phyloP scores from a whole-genome alignment of 2,888 invertebrate species.

The Tetrapedia diversipes region DNA sequence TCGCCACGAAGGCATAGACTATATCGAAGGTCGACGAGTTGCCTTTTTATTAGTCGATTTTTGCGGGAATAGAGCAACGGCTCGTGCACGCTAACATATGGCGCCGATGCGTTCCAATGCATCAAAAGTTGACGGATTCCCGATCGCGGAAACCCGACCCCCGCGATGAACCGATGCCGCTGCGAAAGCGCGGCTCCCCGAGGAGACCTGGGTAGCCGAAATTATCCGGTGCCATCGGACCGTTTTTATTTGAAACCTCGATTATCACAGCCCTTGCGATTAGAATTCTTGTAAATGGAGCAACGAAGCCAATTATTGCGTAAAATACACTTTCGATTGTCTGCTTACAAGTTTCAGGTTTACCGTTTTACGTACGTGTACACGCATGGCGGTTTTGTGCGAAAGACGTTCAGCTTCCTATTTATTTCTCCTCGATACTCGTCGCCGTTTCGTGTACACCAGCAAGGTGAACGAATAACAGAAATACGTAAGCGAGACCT shows the following conservation, averaged over 20 bases:
- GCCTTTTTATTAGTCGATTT: slow-evolving; percentile 76
- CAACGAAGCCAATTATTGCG: too few species aligned
- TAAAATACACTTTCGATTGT: too few species aligned
- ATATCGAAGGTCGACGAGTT: slow-evolving; percentile 80
- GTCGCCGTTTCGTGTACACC: too few species aligned
- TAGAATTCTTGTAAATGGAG: too few species aligned
- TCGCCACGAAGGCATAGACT: slow-evolving; percentile 69
- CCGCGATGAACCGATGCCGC: slow-evolving; percentile 47
- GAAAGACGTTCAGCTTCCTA: too few species aligned
- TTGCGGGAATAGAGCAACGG: slow-evolving; percentile 73
- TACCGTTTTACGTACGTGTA: too few species aligned
- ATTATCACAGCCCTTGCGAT: too few species aligned
- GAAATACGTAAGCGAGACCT: not conserved
- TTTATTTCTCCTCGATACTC: too few species aligned
- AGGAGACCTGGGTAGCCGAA: not conserved
- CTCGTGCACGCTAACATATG: slow-evolving; percentile 72
- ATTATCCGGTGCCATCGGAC: not conserved
- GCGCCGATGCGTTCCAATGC: slow-evolving; percentile 61
- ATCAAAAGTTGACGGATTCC: slow-evolving; percentile 61
- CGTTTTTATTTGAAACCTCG: not conserved
- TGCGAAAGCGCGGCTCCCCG: slow-evolving; percentile 3
- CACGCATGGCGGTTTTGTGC: too few species aligned
- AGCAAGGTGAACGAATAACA: too few species aligned
- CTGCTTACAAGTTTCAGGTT: too few species aligned
- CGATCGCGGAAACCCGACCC: slow-evolving; percentile 56